Percentiles rank a stretch among this genome's conserved stretches.
Conservation (phyloP, 92 coral and sea anemone genomes). For the Galaxea fascicularis region DNA sequence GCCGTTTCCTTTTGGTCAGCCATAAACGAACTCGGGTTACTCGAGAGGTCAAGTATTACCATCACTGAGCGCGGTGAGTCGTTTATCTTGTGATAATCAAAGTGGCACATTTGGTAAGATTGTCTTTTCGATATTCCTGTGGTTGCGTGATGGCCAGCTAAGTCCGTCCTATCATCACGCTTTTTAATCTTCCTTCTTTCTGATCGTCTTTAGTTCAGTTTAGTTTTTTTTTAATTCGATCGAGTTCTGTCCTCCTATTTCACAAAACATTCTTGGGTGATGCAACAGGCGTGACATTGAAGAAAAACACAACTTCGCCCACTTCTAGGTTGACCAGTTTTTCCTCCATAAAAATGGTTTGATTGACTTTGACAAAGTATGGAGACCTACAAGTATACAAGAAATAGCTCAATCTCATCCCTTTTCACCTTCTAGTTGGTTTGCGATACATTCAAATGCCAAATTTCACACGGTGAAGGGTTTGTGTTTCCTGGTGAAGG, state of each 20-base stretch:
- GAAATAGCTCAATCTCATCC: too few species aligned
- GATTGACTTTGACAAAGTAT: too few species aligned
- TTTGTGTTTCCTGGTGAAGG: too few species aligned
- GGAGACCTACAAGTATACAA: too few species aligned
- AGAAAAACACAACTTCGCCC: too few species aligned
- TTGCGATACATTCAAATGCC: too few species aligned
- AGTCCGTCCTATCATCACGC: slow-evolving; percentile 22
- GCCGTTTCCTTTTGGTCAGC: slow-evolving; percentile 17
- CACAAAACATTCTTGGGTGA: not conserved
- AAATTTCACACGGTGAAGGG: too few species aligned
- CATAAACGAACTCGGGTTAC: slow-evolving; percentile 9
- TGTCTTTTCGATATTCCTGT: slow-evolving; percentile 18
- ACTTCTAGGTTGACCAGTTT: too few species aligned
- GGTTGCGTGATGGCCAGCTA: slow-evolving; percentile 24
- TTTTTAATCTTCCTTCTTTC: not conserved
- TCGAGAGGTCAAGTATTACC: slow-evolving; percentile 45
- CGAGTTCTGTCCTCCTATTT: not conserved
- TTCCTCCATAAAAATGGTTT: too few species aligned
- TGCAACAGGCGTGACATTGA: too few species aligned
- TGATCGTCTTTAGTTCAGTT: not conserved
- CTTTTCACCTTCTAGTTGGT: too few species aligned
- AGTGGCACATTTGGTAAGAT: slow-evolving; percentile 8
- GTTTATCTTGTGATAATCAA: slow-evolving; percentile 17
- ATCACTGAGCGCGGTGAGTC: slow-evolving; percentile 12
- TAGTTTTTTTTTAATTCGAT: not conserved